Conservation (phyloP, 1,140 invertebrate species). For the Chionoecetes opilio region DNA sequence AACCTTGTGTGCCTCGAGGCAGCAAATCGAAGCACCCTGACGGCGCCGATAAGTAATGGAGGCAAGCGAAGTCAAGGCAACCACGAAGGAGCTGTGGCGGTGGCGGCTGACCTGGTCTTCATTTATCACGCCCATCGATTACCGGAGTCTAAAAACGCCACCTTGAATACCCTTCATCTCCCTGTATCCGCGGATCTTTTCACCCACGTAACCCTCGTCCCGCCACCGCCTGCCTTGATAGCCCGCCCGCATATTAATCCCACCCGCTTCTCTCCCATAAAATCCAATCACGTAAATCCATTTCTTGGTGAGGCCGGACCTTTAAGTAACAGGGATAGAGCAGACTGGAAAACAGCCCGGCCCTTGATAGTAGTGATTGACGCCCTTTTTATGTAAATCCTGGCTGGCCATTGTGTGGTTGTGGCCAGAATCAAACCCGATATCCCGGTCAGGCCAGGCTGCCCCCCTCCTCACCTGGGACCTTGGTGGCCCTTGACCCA, state of each 20-base stretch:
- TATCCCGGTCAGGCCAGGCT: slow-evolving; percentile 22
- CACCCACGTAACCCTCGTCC: slow-evolving; percentile 38
- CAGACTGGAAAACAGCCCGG: slow-evolving; percentile 45
- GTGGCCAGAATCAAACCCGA: slow-evolving; percentile 62
- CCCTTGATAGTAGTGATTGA: slow-evolving; percentile 70
- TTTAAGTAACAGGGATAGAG: slow-evolving; percentile 57
- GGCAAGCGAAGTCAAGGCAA: not conserved
- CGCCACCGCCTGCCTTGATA: not conserved
- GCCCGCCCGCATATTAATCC: slow-evolving; percentile 1
- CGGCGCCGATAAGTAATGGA: not conserved
- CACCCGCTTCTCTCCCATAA: slow-evolving; percentile 43
- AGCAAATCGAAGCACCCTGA: not conserved
- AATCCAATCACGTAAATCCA: slow-evolving; percentile 62
- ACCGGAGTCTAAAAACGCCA: slow-evolving; percentile 40
- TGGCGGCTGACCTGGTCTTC: not conserved
- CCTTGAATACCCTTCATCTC: slow-evolving; percentile 53
- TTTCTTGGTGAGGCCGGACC: slow-evolving; percentile 44
- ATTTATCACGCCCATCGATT: slow-evolving; percentile 43
- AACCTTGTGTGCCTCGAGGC: not conserved
- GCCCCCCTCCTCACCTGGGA: not conserved
- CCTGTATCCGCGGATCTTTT: slow-evolving; percentile 34
- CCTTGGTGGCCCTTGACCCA: not conserved
- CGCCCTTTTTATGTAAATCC: slow-evolving; percentile 71
- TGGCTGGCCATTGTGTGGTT: slow-evolving; percentile 55
- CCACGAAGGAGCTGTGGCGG: not conserved